These are phyloP conservation scores for Drosophila borborema DNA, from an alignment of 2,888 invertebrate species.

Conservation along the genomic window DNA sequence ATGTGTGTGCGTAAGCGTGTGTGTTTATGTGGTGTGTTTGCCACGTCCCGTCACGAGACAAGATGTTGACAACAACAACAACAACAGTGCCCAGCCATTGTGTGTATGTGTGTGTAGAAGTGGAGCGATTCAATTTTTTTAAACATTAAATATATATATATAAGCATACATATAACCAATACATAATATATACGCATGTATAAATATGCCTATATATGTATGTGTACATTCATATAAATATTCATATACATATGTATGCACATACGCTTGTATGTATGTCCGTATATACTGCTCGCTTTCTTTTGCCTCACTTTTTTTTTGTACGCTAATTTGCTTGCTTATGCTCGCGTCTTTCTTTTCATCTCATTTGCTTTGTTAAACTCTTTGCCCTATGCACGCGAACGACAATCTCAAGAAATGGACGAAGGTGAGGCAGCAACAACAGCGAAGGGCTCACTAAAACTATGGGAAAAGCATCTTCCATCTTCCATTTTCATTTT, in stretches of 20 bases:
- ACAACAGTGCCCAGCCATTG: conserved; percentile 10
- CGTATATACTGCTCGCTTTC: conserved; percentile 34
- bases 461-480: conserved; percentile 54
- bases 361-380: conserved; percentile 46
- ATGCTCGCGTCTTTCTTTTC: conserved; percentile 43
- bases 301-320: conserved; percentile 38
- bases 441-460: conserved; percentile 31
- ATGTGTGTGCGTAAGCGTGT: no score
- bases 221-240: not conserved
- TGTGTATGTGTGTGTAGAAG: conserved; percentile 12
- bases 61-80: conserved; percentile 35
- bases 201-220: not conserved
- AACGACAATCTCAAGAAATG: conserved; percentile 16
- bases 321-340: conserved; percentile 64
- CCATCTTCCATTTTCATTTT: conserved; percentile 37
- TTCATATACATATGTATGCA: not conserved
- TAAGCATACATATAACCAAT: not conserved
- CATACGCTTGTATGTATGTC: not conserved
- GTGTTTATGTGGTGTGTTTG: conserved; percentile 16
- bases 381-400: conserved; percentile 35
- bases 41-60: conserved; percentile 36
- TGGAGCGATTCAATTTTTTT: conserved; percentile 32
- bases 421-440: not conserved
- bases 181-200: no score
- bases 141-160: conserved; percentile 2